Evolutionary conservation across 2,113 vertebrate species (phyloP).

Genomic region (Charina bottae): DNA sequence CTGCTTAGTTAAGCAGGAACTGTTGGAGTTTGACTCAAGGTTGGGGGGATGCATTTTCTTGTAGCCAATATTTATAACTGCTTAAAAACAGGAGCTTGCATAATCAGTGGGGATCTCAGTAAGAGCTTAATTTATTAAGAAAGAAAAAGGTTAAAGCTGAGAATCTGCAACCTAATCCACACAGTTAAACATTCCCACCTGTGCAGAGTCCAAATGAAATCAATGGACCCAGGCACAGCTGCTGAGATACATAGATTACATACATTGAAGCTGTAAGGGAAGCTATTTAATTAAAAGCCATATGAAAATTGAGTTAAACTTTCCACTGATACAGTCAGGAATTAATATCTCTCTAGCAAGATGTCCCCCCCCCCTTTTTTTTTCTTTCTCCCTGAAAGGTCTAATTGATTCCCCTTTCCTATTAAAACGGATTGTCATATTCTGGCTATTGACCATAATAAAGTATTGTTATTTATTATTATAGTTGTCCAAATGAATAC

Average conservation of each 20-base stretch:
- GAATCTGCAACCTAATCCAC: constrained; percentile 24
- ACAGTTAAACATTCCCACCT: background rate
- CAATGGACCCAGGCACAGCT: constrained; percentile 24
- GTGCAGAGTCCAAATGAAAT: constrained; percentile 9
- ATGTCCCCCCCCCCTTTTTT: too few relatives aligned
- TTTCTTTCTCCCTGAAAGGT: background rate
- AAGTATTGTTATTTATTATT: background rate
- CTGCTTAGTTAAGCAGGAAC: background rate
- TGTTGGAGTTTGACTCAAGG: background rate
- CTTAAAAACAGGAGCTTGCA: background rate
- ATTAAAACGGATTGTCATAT: background rate
- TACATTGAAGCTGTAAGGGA: background rate
- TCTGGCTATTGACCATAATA: background rate
- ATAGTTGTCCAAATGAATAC: background rate
- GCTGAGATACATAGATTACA: background rate
- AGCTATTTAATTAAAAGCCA: constrained; percentile 26
- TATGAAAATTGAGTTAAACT: background rate
- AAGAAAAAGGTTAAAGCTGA: constrained; percentile 20
- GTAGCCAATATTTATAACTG: background rate
- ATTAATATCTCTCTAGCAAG: background rate
- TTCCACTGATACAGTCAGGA: background rate
- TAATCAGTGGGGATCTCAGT: background rate
- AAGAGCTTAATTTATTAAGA: constrained; percentile 15
- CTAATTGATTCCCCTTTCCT: background rate
- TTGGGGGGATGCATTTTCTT: background rate